A percentile compares a stretch with the other conserved stretches of the same genome.
phyloP scores from a whole-genome alignment of 1,140 invertebrate genomes.

The Atta cephalotes region DNA sequence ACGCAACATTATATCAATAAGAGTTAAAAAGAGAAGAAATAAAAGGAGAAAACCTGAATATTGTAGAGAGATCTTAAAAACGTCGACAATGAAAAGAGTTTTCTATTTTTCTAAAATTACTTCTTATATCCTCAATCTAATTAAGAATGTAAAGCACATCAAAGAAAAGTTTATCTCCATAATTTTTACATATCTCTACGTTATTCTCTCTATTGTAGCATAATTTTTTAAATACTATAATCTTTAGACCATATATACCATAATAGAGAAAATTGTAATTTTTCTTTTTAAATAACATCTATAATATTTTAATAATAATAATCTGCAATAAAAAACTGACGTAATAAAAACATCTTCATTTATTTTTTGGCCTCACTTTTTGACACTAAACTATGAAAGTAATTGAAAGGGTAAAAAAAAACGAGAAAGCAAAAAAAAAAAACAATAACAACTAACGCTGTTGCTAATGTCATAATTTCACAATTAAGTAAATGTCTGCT shows the following conservation, averaged over 20 bases:
- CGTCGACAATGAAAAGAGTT: constrained; percentile 20
- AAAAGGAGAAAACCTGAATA: background rate
- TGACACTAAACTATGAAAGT: constrained; percentile 75
- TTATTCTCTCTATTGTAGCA: background rate
- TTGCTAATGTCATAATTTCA: constrained; percentile 62
- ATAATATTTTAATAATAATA: constrained; percentile 80
- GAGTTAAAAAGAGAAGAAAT: background rate
- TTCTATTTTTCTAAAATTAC: background rate
- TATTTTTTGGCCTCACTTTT: constrained; percentile 83
- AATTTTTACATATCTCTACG: constrained; percentile 30
- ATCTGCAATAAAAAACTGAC: constrained; percentile 82
- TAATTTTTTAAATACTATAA: constrained; percentile 31
- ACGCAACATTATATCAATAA: background rate
- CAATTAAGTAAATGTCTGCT: constrained; percentile 71
- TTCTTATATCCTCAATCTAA: constrained; percentile 2
- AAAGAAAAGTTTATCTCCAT: constrained; percentile 25
- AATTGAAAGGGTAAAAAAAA: constrained; percentile 68
- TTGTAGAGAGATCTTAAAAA: constrained; percentile 13
- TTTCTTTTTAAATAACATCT: constrained; percentile 78
- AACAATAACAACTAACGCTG: constrained; percentile 57
- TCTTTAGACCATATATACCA: constrained; percentile 71
- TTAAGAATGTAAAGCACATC: constrained; percentile 18
- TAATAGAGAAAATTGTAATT: constrained; percentile 75
- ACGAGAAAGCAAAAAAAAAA: constrained; percentile 62
- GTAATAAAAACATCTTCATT: constrained; percentile 81